These are phyloP conservation scores for Sus scrofa DNA, from an alignment of 2,113 vertebrate genomes.

Conservation along the genomic window DNA sequence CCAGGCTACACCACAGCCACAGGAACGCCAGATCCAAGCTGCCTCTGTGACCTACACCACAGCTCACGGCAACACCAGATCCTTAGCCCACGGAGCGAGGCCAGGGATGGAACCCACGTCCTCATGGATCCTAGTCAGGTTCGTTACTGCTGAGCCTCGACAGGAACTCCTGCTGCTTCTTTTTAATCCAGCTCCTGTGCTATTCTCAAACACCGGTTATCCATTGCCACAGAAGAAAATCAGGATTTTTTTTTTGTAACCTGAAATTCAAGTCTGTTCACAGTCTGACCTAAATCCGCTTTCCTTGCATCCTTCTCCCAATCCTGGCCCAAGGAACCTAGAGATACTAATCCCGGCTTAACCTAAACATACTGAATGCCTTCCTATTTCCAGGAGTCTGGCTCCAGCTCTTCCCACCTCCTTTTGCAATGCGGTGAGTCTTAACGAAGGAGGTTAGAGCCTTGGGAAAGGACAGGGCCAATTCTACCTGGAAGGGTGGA, in stretches of 20 bases:
- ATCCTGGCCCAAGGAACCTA: background rate
- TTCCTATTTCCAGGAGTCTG: background rate
- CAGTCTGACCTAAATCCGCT: background rate
- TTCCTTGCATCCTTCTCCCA: background rate
- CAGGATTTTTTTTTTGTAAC: background rate
- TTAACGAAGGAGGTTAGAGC: background rate
- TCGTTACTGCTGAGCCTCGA: too few species aligned
- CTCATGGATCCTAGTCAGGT: too few species aligned
- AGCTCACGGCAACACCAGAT: too few species aligned
- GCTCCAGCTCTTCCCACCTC: accelerated
- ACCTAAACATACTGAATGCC: accelerated
- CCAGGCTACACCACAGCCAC: too few species aligned
- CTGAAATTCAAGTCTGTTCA: background rate
- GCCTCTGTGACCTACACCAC: too few species aligned
- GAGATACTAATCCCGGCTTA: background rate
- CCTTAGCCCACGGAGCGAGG: too few species aligned
- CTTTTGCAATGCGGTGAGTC: accelerated
- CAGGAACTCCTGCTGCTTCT: background rate
- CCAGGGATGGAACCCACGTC: too few species aligned
- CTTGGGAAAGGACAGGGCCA: background rate
- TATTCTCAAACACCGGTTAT: background rate
- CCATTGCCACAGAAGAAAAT: background rate
- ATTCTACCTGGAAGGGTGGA: background rate
- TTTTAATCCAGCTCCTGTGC: background rate
- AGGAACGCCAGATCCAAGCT: too few species aligned